Evolutionary conservation across 2,797 vertebrate species (phyloP), one percentile per base, ranked within the genome.

Genomic region (Austrolebias charrua): DNA sequence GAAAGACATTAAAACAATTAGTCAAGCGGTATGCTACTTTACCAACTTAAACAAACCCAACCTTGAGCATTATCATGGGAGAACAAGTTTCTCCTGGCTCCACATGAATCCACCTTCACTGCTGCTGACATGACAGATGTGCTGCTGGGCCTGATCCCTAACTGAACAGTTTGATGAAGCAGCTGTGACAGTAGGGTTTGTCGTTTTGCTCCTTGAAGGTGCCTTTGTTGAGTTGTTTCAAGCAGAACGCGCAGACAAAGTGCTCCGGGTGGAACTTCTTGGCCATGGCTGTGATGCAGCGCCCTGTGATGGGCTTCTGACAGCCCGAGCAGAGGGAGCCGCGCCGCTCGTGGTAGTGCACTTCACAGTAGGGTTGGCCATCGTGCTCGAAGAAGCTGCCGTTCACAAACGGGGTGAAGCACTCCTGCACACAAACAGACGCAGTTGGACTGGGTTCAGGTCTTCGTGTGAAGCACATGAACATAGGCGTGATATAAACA

Each of bases 181-280:
- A 99, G 89, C 94, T 95, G 81, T 98, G 97, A 83, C 97, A 99
- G 92, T 99, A 99, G 9, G 97, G 97, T 86, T 99, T 99, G 92
- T 98, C 96, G 0, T 99, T 99, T 79, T 99, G 97, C 92, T 99
- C 97, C 86, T 99, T 98, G 88, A 99, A 99, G 82, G 97, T 99
- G 89, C 97, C 97, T 91, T 99, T 99, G 93, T 99, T 99, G 82
- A 98, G 97, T 76, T 98, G 97, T 84, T 98, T 99, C 85, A 98
- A 95, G 86, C 97, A 99, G 90, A 99, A 99, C 91, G 97, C 97
- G 48, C 97, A 99, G 80, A 97, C 97, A 53, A 99, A 99, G 89
- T 99, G 97, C 94, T 99, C 97, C 0, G 97, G 97, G 88, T 99
- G 97, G 82, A 99, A 99, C 90, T 99, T 99, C 93, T 95, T 97